A percentile compares a stretch with the other conserved stretches of the same genome.
phyloP scores from a whole-genome alignment of 2,113 vertebrate genomes.

The Crocuta crocuta region DNA sequence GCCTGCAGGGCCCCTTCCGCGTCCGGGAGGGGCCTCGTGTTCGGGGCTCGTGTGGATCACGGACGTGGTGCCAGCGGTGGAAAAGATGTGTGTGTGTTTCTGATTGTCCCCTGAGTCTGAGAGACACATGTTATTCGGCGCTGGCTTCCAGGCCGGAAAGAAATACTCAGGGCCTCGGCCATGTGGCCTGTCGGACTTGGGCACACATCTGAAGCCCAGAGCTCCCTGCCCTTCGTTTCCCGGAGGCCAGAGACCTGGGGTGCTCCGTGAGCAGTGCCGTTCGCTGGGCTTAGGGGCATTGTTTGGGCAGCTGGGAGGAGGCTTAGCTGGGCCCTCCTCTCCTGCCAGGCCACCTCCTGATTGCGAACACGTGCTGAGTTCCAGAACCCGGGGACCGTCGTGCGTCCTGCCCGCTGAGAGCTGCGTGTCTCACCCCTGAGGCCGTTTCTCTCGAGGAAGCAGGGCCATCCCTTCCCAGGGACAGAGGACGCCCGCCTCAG shows the following conservation, averaged over 20 bases:
- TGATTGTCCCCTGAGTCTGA: not conserved
- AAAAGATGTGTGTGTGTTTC: slow-evolving; percentile 20
- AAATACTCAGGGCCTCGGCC: not conserved
- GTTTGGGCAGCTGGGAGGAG: not conserved
- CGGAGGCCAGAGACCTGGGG: not conserved
- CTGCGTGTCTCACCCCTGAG: not conserved
- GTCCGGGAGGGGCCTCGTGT: not conserved
- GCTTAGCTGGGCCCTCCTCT: not conserved
- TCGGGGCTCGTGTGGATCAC: not conserved
- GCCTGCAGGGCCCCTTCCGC: not conserved
- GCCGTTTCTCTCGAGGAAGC: slow-evolving; percentile 52
- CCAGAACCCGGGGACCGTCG: not conserved
- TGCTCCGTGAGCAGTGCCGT: not conserved
- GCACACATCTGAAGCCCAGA: not conserved
- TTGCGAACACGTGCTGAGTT: slow-evolving; percentile 53
- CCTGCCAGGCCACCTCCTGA: slow-evolving; percentile 12
- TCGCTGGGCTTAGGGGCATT: not conserved
- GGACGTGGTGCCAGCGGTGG: not conserved
- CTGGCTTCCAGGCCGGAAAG: slow-evolving; percentile 13
- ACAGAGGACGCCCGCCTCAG: not conserved
- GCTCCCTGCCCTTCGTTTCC: not conserved
- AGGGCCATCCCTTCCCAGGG: not conserved
- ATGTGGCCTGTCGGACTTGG: not conserved
- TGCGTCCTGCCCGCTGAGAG: not conserved
- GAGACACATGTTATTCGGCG: slow-evolving; percentile 40